These are phyloP conservation scores for Antigone vipio DNA, from an alignment of 2,113 vertebrate species.

Conservation along the genomic window DNA sequence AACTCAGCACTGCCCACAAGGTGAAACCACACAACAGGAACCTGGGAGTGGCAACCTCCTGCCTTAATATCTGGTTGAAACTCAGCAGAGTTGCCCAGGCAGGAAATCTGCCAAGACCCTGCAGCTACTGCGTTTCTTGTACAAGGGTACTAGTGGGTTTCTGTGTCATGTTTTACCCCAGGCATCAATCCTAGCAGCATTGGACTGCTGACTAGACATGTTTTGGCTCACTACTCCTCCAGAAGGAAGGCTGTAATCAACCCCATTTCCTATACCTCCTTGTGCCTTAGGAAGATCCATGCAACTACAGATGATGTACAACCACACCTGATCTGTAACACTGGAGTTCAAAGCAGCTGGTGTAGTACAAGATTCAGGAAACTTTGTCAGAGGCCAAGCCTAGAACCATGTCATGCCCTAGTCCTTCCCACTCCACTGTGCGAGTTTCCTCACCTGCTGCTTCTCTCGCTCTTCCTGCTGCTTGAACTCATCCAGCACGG, in stretches of 20 bases:
- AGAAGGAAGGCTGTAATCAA: background rate
- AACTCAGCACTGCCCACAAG: background rate
- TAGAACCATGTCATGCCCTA: fast-evolving
- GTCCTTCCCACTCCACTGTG: background rate
- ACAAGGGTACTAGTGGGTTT: background rate
- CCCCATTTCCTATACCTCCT: background rate
- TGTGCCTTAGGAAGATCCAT: background rate
- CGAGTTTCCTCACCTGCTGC: constrained; percentile 82
- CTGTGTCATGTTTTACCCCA: background rate
- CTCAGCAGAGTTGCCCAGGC: background rate
- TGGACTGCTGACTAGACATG: background rate
- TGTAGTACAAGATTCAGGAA: background rate
- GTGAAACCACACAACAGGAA: background rate
- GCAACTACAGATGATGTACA: background rate
- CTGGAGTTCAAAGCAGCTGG: background rate
- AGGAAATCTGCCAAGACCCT: background rate
- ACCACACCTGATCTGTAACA: background rate
- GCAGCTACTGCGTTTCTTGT: background rate
- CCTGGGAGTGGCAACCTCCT: background rate
- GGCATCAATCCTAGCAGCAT: background rate
- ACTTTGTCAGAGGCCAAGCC: background rate
- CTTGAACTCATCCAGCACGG: constrained; percentile 91
- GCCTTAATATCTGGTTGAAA: background rate
- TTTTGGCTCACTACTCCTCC: background rate
- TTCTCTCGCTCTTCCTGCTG: constrained; percentile 94